Conservation (phyloP, 2,113 vertebrate genomes). For the Hyperoodon ampullatus region DNA sequence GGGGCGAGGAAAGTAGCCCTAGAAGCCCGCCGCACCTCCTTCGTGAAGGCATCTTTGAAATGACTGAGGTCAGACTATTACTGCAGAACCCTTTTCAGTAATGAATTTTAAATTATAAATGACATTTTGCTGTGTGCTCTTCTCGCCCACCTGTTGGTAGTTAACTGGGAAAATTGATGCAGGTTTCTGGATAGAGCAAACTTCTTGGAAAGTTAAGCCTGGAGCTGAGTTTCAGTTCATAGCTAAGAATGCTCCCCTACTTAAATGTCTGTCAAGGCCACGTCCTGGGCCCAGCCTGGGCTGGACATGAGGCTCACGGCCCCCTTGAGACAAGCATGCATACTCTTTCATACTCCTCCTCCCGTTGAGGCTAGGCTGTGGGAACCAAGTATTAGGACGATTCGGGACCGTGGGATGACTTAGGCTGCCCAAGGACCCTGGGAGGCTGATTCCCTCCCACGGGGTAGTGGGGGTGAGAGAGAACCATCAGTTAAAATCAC, state of each 20-base stretch:
- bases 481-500: not conserved
- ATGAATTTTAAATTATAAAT: slow-evolving; percentile 68
- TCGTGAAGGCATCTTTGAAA: not conserved
- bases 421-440: not conserved
- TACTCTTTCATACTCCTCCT: not conserved
- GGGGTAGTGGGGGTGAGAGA: not conserved
- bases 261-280: not conserved
- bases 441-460: not conserved
- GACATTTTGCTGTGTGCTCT: not conserved
- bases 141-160: slow-evolving; percentile 31
- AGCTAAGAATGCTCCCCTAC: not conserved
- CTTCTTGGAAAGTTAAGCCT: not conserved
- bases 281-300: not conserved
- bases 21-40: accelerated
- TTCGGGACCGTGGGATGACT: accelerated
- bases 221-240: not conserved
- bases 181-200: not conserved
- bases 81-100: slow-evolving; percentile 27
- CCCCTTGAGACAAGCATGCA: accelerated
- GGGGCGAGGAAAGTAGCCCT: not conserved
- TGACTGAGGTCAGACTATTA: slow-evolving; percentile 40
- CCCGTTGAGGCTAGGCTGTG: accelerated
- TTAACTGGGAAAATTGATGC: not conserved
- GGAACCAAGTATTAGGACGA: not conserved
- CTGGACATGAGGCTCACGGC: accelerated